Evolutionary conservation across 2,797 vertebrate genomes (phyloP), one percentile per base, ranked within the genome.

Genomic region (Clamator glandarius): DNA sequence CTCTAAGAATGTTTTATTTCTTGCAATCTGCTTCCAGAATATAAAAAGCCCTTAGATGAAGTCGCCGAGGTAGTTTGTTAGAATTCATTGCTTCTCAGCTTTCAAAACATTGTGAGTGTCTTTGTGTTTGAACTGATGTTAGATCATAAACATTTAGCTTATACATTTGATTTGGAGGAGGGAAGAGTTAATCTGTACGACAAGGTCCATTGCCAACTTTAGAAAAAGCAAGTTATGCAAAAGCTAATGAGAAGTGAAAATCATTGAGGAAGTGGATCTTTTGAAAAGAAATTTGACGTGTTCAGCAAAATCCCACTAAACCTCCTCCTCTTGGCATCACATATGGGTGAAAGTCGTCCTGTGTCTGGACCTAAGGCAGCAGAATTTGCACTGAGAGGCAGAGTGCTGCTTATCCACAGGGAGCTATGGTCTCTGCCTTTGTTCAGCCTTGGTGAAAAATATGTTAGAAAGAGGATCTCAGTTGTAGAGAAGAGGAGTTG

Each of bases 301-400:
- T 70, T 57, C 50, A 87, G 75, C 44, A 90, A 70, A 87, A 86
- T 83, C 10, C 11, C 61, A 6, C 68, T 25, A 57, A 84, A 39
- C 7, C 12, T 82, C 42, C 16, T 74, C n/a, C n/a, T 84, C 36
- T 55, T 57, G 50, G 17, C 39, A 6, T 52, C n/a, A 28, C 0
- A 0, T 17, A 16, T 0, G 6, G 68, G 33, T 61, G 61, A 36
- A 36, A 58, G 39, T 0, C 6, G 9, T 21, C n/a, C 52, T 0
- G 0, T 64, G n/a, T 8, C 62, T 64, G 41, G 61, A 5, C 0
- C 29, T 13, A 3, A 5, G 54, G 64, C 76, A 33, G 28, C 58
- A 21, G 61, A 42, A 41, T 26, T 95, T 6, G 1, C n/a, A 21
- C 19, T 1, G 5, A 66, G 74, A 62, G 55, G 58, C 86, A 58